phyloP scores from a whole-genome alignment of 1,140 invertebrate species.

The Drosophila kepulauana region DNA sequence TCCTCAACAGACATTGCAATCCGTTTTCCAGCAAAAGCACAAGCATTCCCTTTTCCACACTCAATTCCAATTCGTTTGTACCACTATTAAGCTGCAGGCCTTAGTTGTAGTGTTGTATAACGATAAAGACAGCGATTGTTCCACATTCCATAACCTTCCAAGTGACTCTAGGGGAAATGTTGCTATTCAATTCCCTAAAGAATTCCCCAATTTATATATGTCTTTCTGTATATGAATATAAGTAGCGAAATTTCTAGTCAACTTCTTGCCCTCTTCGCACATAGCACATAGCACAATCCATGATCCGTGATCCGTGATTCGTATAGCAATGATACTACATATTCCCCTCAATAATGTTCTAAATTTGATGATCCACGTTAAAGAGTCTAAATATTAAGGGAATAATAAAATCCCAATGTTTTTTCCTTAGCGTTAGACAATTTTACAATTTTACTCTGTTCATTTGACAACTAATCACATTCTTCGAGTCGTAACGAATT shows the following conservation, averaged over 20 bases:
- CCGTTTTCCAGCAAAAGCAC: slow-evolving; percentile 40
- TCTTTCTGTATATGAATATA: slow-evolving; percentile 43
- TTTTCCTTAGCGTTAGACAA: slow-evolving; percentile 5
- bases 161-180: slow-evolving; percentile 22
- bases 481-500: slow-evolving; percentile 65
- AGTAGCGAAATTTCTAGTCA: slow-evolving; percentile 83
- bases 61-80: background rate
- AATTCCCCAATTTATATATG: background rate
- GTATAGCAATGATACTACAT: slow-evolving; percentile 24
- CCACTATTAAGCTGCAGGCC: slow-evolving; percentile 27
- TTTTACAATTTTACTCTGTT: slow-evolving; percentile 30
- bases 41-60: background rate
- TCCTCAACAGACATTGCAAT: slow-evolving; percentile 38
- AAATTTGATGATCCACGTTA: slow-evolving; percentile 23
- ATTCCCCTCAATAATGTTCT: slow-evolving; percentile 14
- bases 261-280: slow-evolving; percentile 72
- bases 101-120: slow-evolving; percentile 14
- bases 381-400: slow-evolving; percentile 8
- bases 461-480: slow-evolving; percentile 32
- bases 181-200: background rate
- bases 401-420: background rate
- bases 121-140: slow-evolving; percentile 16
- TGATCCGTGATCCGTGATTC: slow-evolving; percentile 13
- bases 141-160: slow-evolving; percentile 35
- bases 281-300: slow-evolving; percentile 37